phyloP scores from a whole-genome alignment of 2,888 invertebrate species.

The Dynastes tityus region DNA sequence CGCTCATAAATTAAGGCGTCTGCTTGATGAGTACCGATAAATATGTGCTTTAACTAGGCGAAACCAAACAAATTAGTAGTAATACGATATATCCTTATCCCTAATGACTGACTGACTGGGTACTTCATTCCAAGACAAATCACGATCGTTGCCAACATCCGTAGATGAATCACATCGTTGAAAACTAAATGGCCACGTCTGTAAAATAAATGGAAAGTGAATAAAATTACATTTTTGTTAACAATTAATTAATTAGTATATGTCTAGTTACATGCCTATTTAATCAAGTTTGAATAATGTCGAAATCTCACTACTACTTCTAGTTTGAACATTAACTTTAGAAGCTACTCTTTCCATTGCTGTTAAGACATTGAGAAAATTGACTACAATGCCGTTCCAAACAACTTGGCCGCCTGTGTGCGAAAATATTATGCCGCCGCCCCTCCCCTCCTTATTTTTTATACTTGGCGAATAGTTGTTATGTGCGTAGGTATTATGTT shows the following conservation, averaged over 20 bases:
- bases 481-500: no score
- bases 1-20: constrained; percentile 35
- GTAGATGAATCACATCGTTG: constrained; percentile 74
- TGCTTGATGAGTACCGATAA: constrained; percentile 33
- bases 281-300: no score
- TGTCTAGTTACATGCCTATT: no score
- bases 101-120: constrained; percentile 64
- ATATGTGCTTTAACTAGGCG: constrained; percentile 43
- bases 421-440: no score
- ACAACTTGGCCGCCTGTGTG: no score
- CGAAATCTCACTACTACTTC: no score
- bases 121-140: constrained; percentile 61
- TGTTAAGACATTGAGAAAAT: no score
- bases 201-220: constrained; percentile 64
- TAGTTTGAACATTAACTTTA: no score
- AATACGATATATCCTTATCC: constrained; percentile 68
- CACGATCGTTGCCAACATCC: constrained; percentile 69
- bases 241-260: background rate
- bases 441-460: no score
- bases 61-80: constrained; percentile 65
- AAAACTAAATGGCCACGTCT: constrained; percentile 90
- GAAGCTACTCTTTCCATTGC: no score
- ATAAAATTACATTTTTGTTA: background rate
- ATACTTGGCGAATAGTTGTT: no score
- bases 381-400: no score